A percentile compares a stretch with the other conserved stretches of the same genome.
Conservation (phyloP, 2,888 invertebrate species). For the Elaeidobius kamerunicus region DNA sequence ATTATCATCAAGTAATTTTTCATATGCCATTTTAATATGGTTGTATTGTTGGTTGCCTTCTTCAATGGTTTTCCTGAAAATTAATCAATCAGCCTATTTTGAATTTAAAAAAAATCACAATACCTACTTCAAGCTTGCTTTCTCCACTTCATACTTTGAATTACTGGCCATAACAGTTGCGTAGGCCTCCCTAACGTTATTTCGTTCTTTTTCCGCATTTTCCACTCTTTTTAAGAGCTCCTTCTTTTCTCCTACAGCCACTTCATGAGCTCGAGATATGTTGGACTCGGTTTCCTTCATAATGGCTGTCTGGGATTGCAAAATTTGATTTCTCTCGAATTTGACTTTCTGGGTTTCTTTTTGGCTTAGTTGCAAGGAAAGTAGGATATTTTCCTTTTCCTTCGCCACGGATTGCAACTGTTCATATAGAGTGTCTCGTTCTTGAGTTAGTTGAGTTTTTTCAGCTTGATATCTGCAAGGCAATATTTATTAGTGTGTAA, state of each 20-base stretch:
- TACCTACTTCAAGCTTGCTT: constrained; percentile 35
- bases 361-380: constrained; percentile 31
- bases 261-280: constrained; percentile 38
- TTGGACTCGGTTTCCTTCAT: constrained; percentile 41
- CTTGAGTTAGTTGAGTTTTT: background rate
- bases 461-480: constrained; percentile 5
- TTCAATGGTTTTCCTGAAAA: constrained; percentile 31
- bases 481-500: no score
- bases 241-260: constrained; percentile 37
- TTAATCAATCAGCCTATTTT: background rate
- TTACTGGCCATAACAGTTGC: constrained; percentile 42
- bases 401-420: constrained; percentile 6
- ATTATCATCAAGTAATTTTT: constrained; percentile 48
- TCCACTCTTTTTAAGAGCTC: constrained; percentile 37
- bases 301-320: constrained; percentile 38
- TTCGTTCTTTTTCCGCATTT: constrained; percentile 34
- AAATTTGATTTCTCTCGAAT: constrained; percentile 37
- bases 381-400: constrained; percentile 23
- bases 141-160: constrained; percentile 44
- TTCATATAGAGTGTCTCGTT: constrained; percentile 12
- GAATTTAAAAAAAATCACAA: background rate
- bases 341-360: constrained; percentile 40
- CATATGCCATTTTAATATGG: constrained; percentile 46
- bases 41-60: constrained; percentile 37
- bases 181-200: constrained; percentile 43